Conservation (phyloP, 2,888 invertebrate species). For the Eurois occulta region DNA sequence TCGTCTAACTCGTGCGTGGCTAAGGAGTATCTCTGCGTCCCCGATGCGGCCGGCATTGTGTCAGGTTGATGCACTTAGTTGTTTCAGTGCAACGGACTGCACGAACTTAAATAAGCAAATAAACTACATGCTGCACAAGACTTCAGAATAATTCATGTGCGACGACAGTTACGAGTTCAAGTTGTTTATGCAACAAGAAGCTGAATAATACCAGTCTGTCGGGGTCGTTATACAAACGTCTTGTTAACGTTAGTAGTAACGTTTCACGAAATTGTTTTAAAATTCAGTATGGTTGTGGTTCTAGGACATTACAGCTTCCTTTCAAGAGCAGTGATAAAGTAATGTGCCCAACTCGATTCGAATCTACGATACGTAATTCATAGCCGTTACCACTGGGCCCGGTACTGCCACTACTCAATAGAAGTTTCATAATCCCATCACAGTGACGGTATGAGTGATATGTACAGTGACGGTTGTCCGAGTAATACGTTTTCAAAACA, state of each 20-base stretch:
- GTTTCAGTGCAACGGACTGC: slow-evolving; percentile 28
- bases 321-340: background rate
- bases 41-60: slow-evolving; percentile 22
- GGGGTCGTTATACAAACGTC: background rate
- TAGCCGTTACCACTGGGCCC: background rate
- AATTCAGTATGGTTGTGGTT: background rate
- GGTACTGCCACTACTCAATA: background rate
- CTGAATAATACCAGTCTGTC: background rate
- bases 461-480: background rate
- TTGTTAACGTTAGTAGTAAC: background rate
- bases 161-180: slow-evolving; percentile 13
- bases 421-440: background rate
- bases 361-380: background rate
- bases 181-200: slow-evolving; percentile 41
- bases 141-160: slow-evolving; percentile 46
- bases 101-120: slow-evolving; percentile 3
- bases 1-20: background rate
- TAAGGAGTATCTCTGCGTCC: background rate
- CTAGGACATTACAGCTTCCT: background rate
- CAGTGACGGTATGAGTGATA: no score
- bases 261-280: background rate
- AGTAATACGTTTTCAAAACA: background rate
- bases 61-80: slow-evolving; percentile 51
- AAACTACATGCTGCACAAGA: slow-evolving; percentile 11
- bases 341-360: background rate